Base-by-base conservation (phyloP, 2,113 vertebrate genomes). In the Heterochromis multidens region DNA sequence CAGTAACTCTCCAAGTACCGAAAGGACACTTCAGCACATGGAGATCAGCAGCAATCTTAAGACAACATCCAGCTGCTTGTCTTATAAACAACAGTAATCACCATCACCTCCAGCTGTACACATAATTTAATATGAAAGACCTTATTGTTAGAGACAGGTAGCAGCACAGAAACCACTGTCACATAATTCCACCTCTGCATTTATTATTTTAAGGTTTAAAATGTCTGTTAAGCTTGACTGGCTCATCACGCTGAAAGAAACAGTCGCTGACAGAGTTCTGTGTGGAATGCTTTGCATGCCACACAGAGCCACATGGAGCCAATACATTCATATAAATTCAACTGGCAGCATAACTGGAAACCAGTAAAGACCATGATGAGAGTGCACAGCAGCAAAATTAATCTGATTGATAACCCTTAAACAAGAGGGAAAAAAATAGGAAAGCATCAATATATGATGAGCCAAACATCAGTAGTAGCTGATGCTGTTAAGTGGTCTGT, bases 51-150 rank as follows among this genome's bases (percentile, higher is more conserved):
- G 84, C 79, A 88, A 79, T 88, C 83, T 52, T 16, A 11, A 65
- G 62, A 91, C 81, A 89, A 31, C 83, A 86, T 83, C 54, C 65
- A 91, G 86, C 88, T 91, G 91, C 79, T 91, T 79, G 31, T 86
- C 85, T 87, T 61, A 82, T 88, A 91, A 87, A 87, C 83, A 87
- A 82, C 4, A 86, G 62, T 65, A 85, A 91, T 80, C 88, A 84
- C 86, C 6, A 76, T 85, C 91, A 70, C 89, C 54, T 77, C 63
- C 57, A 82, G 84, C 83, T 85, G 77, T 40, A 77, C 59, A 79
- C 37, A 80, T 84, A 74, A 74, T 65, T 40, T 72, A 35, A 72
- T 65, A 79, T 79, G 74, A 82, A 87, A 87, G 16, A 84, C 33
- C 19, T 54, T 67, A 79, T 40, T 87, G 60, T 82, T 52, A 72